Percentiles rank a stretch among this genome's conserved stretches.
phyloP scores from a whole-genome alignment of 1,140 invertebrate species.

The Alviniconcha marisindica region DNA sequence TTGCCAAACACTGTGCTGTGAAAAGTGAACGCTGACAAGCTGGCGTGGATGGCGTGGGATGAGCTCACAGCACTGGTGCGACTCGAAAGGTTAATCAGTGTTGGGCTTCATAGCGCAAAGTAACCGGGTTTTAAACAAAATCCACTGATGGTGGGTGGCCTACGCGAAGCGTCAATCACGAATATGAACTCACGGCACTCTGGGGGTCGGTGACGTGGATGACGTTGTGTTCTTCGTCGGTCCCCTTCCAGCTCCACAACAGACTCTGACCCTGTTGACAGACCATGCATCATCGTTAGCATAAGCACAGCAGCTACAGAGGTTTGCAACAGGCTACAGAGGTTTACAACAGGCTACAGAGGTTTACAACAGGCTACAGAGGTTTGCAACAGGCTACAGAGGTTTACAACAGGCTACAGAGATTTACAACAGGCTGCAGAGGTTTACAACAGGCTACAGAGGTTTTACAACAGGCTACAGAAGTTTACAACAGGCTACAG shows the following conservation, averaged over 20 bases:
- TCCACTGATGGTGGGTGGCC: neutral
- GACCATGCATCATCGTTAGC: too few species aligned
- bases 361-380: too few species aligned
- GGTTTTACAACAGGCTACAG: too few species aligned
- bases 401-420: too few species aligned
- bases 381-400: too few species aligned
- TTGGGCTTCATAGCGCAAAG: neutral
- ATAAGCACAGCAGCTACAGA: too few species aligned
- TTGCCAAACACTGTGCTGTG: too few species aligned
- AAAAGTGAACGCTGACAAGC: neutral
- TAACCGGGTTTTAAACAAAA: neutral
- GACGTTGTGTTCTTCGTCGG: constrained; percentile 72
- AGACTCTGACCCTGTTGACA: constrained; percentile 70
- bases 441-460: too few species aligned
- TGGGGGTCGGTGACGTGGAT: constrained; percentile 74
- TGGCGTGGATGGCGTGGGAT: neutral
- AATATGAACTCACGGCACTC: constrained; percentile 63
- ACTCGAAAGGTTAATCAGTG: neutral
- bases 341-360: too few species aligned
- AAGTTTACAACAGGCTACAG: too few species aligned
- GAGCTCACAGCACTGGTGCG: neutral
- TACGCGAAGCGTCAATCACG: neutral
- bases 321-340: too few species aligned
- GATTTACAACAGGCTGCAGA: too few species aligned
- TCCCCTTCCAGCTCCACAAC: constrained; percentile 73